Base-by-base conservation (phyloP, 1,140 invertebrate species). In the Heliconius melpomene region DNA sequence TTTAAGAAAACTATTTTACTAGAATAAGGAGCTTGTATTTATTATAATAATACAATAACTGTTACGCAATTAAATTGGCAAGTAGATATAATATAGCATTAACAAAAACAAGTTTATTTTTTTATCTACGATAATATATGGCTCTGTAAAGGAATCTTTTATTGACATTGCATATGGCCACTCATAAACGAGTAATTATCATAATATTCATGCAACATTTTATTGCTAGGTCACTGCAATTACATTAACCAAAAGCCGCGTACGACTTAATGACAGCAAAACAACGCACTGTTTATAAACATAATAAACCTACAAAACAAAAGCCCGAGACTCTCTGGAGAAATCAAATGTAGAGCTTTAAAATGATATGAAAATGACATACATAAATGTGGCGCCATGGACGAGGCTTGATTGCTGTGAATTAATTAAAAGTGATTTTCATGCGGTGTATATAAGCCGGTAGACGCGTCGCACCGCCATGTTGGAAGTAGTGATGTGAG, bases 341-440 rank as follows among this genome's bases (percentile, higher is more conserved):
- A 92, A 93, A 93, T 93, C 91, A 93, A 89, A 91, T 91, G 88
- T 86, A 87, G 82, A 88, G 89, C 87, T 91, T 92, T 91, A 90
- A 91, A 91, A 91, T 91, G 87, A 90, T 91, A 91, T 92, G 88
- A 88, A 91, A 91, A 92, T 88, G 91, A 92, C 91, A 93, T 92
- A 92, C 90, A 90, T 93, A 92, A 93, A 93, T 91, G 88, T 89
- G 84, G 81, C 86, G 88, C 82, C 84, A 81, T 89, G 83, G 85
- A 83, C 80, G 86, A 83, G 83, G 85, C 88, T 88, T 89, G 92
- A 93, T 93, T 92, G 89, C 88, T 91, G 91, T 89, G 91, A 92
- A 92, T 93, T 93, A 93, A 93, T 92, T 92, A 88, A 92, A 90
- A 92, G 90, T 92, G 89, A 87, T 89, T 92, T 92, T 92, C 88